phyloP scores from a whole-genome alignment of 37 sponge, comb jelly and placozoan genomes.

The Sycon ciliatum region DNA sequence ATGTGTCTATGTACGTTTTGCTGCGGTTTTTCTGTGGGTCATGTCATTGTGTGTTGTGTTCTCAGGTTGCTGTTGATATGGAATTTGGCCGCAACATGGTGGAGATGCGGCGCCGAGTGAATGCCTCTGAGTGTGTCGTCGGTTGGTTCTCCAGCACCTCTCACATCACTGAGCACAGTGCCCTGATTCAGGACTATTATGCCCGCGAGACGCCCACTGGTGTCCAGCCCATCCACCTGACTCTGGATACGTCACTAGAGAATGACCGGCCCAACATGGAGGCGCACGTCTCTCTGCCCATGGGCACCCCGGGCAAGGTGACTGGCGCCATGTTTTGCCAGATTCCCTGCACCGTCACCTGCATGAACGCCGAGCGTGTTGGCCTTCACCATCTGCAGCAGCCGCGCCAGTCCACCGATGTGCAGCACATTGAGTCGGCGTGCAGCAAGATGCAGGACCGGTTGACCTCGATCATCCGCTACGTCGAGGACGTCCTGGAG shows the following conservation, averaged over 20 bases:
- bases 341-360: constrained; percentile 46
- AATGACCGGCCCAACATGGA: constrained; percentile 9
- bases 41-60: neutral
- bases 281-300: constrained; percentile 6
- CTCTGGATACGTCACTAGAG: constrained; percentile 58
- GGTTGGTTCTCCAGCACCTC: constrained; percentile 52
- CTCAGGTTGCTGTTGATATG: constrained; percentile 59
- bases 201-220: constrained; percentile 25
- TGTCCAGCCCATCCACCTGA: constrained; percentile 53
- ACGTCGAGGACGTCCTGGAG: too few species aligned
- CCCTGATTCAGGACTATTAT: constrained; percentile 79
- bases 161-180: constrained; percentile 59
- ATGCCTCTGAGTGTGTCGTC: constrained; percentile 34
- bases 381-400: too few species aligned
- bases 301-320: constrained; percentile 68
- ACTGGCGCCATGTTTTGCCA: constrained; percentile 61
- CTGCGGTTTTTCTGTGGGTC: neutral
- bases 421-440: too few species aligned
- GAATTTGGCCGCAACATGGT: constrained; percentile 64
- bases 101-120: constrained; percentile 48
- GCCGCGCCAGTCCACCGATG: too few species aligned
- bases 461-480: too few species aligned
- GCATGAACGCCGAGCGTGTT: constrained; percentile 73
- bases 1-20: neutral
- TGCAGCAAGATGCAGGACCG: too few species aligned